phyloP scores from a whole-genome alignment of 2,888 invertebrate genomes.

The Drosophila emarginata region DNA sequence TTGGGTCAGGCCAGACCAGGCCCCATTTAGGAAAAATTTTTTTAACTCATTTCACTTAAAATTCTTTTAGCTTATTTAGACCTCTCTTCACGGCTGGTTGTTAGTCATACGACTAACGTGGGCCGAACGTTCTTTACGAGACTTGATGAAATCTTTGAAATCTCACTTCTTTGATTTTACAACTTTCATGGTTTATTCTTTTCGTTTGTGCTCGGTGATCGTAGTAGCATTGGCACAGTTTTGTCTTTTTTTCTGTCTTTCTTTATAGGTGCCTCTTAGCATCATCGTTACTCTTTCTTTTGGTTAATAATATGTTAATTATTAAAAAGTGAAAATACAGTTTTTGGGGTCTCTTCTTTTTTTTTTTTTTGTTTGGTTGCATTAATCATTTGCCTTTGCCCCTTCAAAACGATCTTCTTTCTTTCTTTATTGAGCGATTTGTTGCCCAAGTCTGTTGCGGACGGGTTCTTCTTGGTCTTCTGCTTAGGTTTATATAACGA shows the following conservation, averaged over 20 bases:
- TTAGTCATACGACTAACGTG: slow-evolving; percentile 56
- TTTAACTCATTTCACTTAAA: slow-evolving; percentile 72
- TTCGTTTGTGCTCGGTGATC: slow-evolving; percentile 32
- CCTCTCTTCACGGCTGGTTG: slow-evolving; percentile 24
- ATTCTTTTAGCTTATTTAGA: slow-evolving; percentile 65
- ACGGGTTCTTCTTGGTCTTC: slow-evolving; percentile 42
- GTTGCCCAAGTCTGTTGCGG: slow-evolving; percentile 28
- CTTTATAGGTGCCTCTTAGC: slow-evolving; percentile 44
- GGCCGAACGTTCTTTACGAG: slow-evolving; percentile 59
- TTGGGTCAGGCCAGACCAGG: slow-evolving; percentile 68
- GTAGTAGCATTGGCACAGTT: slow-evolving; percentile 56
- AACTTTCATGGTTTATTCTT: slow-evolving; percentile 69
- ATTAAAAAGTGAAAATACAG: slow-evolving; percentile 75
- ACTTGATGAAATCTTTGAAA: slow-evolving; percentile 56
- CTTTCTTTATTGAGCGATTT: slow-evolving; percentile 18
- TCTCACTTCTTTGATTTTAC: slow-evolving; percentile 45
- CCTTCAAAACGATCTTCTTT: slow-evolving; percentile 24
- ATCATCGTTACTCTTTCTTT: slow-evolving; percentile 49
- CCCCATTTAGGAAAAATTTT: slow-evolving; percentile 71
- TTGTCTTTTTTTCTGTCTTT: slow-evolving; percentile 22
- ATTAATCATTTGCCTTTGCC: slow-evolving; percentile 45
- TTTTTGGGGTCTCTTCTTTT: slow-evolving; percentile 44
- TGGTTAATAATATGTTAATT: slow-evolving; percentile 75
- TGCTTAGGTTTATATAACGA: slow-evolving; percentile 55
- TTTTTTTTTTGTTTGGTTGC: slow-evolving; percentile 39